phyloP scores from a whole-genome alignment of 2,888 invertebrate genomes.

The Heliconius ethilla region DNA sequence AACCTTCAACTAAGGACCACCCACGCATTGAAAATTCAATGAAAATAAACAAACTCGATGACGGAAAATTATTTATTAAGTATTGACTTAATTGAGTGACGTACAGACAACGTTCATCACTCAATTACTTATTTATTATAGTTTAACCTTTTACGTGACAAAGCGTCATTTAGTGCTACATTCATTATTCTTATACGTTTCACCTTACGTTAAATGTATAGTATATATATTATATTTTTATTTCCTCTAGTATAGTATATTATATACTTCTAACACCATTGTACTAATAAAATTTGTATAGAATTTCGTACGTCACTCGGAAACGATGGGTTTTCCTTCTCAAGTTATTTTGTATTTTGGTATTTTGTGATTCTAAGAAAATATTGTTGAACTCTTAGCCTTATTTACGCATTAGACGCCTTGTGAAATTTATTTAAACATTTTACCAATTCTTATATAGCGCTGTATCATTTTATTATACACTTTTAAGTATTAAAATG shows the following conservation, averaged over 20 bases:
- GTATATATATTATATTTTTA: background rate
- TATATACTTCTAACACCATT: background rate
- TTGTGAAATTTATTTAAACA: background rate
- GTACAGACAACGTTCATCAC: constrained; percentile 27
- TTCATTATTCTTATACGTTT: background rate
- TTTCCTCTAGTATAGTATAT: no score
- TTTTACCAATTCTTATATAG: background rate
- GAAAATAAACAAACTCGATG: constrained; percentile 47
- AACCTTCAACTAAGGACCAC: constrained; percentile 46
- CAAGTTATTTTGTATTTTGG: constrained; percentile 14
- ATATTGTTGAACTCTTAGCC: constrained; percentile 1
- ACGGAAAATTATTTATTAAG: constrained; percentile 47
- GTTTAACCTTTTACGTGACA: constrained; percentile 4
- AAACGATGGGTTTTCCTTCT: constrained; percentile 24
- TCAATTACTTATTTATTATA: background rate
- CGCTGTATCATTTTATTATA: background rate
- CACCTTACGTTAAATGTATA: background rate
- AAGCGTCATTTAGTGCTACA: constrained; percentile 2
- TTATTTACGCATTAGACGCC: background rate
- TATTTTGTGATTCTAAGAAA: constrained; percentile 20
- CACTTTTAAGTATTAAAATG: background rate
- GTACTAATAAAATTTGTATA: constrained; percentile 25
- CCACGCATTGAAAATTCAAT: constrained; percentile 46
- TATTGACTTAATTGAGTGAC: constrained; percentile 36
- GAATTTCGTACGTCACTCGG: constrained; percentile 11